phyloP scores from a whole-genome alignment of 2,888 invertebrate genomes.

The Aspidapion aeneum region DNA sequence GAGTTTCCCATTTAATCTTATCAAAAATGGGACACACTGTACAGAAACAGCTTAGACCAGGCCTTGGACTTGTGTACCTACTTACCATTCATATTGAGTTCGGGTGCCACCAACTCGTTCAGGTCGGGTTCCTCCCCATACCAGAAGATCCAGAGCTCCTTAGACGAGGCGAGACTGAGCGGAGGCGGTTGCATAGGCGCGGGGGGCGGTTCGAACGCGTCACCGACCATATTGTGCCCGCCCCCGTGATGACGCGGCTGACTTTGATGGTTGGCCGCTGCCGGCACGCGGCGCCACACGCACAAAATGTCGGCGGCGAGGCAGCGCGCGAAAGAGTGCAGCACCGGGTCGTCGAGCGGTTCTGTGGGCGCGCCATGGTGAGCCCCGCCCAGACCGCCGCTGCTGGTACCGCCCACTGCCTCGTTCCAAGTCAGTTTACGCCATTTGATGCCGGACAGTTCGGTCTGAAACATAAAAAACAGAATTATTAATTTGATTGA shows the following conservation, averaged over 20 bases:
- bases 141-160: constrained; percentile 99
- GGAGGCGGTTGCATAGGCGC: constrained; percentile 61
- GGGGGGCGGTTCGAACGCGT: constrained; percentile 44
- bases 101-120: constrained; percentile 76
- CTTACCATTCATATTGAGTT: constrained; percentile 84
- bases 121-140: constrained; percentile 96
- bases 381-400: constrained; percentile 46
- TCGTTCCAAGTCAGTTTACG: constrained; percentile 89
- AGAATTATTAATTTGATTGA: neutral
- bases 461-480: constrained; percentile 73
- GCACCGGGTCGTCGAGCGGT: constrained; percentile 85
- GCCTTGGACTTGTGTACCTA: too few relatives aligned
- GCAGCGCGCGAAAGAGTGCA: constrained; percentile 87
- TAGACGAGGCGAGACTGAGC: constrained; percentile 80
- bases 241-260: constrained; percentile 49
- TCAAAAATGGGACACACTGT: too few relatives aligned
- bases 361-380: constrained; percentile 51
- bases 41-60: too few relatives aligned
- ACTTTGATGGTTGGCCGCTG: constrained; percentile 23
- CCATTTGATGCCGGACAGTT: constrained; percentile 99
- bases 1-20: too few relatives aligned
- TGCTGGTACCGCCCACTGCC: constrained; percentile 52
- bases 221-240: constrained; percentile 2
- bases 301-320: constrained; percentile 93
- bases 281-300: constrained; percentile 92